Evolutionary conservation across 1,140 invertebrate genomes (phyloP), one percentile per base, ranked within the genome.

Genomic region (Macrostomum lignano): DNA sequence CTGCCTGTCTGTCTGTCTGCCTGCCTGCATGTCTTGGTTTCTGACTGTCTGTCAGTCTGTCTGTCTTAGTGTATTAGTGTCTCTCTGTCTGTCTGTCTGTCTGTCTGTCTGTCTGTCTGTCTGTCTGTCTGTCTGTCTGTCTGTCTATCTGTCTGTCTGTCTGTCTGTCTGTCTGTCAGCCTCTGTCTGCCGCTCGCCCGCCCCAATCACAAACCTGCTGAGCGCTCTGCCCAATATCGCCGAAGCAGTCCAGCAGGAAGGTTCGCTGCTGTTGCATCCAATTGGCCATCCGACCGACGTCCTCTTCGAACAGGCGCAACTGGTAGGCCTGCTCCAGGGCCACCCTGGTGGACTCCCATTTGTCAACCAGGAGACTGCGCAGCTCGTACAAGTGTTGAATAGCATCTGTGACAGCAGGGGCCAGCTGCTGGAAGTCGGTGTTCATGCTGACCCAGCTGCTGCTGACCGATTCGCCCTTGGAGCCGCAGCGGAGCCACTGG

Each of bases 271-370:
- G 31, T 7, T 32, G 11, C 17, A 32, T 19, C 31, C 31, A 32
- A 6, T 21, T 6, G 6, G 31, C 9, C 31, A 32, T 32, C n/a
- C 31, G 4, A 19, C 88, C 78, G 42, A 78, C 86, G 56, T 93
- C 82, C 53, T 84, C 76, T 59, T 94, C 84, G 52, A 91, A 93
- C 10, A 88, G 64, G 30, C 81, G 65, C 37, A 88, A 64, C 47
- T 93, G 82, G 50, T 86, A 74, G 50, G 81, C 86, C 49, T 91
- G 81, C 51, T 91, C 81, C 33, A 93, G 62, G 51, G 19, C 19
- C 20, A 19, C 17, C n/a, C 31, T 5, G 81, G 76, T 35, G 73
- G 64, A 51, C 79, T 79, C 48, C 31, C 31, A 32, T 19, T 32
- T 32, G 25, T 32, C 7, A 10, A 21, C 19, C 6, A 32, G 14